Percentiles rank a stretch among this genome's conserved stretches.
Conservation (phyloP, 2,888 invertebrate genomes). For the Diplolepis rosae region DNA sequence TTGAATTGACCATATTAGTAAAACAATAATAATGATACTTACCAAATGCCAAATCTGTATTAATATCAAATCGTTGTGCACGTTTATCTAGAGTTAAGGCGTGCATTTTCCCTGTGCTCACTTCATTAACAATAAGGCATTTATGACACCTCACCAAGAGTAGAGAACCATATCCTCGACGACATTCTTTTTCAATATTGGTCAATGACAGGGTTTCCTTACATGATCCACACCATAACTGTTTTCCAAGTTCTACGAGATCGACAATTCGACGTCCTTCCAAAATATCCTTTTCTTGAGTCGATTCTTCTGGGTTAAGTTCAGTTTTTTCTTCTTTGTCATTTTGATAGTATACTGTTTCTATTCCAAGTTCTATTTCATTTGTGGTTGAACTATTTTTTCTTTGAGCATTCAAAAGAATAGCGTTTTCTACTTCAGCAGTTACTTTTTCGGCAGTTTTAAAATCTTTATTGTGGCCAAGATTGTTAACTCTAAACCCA, state of each 20-base stretch:
- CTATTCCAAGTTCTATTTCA: background rate
- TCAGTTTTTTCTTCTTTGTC: background rate
- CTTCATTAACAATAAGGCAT: slow-evolving; percentile 17
- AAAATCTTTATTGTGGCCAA: too few species aligned
- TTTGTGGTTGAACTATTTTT: background rate
- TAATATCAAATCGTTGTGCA: background rate
- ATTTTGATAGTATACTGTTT: background rate
- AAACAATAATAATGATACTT: too few species aligned
- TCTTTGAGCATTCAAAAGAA: too few species aligned
- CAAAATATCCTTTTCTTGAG: background rate
- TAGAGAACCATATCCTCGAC: slow-evolving; percentile 26
- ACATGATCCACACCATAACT: slow-evolving; percentile 31
- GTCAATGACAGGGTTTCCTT: slow-evolving; percentile 26
- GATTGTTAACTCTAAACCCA: background rate
- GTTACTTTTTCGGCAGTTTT: background rate
- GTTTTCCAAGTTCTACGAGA: slow-evolving; percentile 21
- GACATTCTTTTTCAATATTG: slow-evolving; percentile 31
- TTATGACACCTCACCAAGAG: slow-evolving; percentile 31
- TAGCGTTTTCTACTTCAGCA: background rate
- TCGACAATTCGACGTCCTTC: slow-evolving; percentile 31
- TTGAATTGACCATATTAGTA: too few species aligned
- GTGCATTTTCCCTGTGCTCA: background rate
- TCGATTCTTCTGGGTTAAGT: background rate
- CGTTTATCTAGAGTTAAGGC: background rate
- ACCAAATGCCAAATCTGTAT: slow-evolving; percentile 6